Conservation (phyloP, 2,113 vertebrate species). For the Macrotis lagotis region DNA sequence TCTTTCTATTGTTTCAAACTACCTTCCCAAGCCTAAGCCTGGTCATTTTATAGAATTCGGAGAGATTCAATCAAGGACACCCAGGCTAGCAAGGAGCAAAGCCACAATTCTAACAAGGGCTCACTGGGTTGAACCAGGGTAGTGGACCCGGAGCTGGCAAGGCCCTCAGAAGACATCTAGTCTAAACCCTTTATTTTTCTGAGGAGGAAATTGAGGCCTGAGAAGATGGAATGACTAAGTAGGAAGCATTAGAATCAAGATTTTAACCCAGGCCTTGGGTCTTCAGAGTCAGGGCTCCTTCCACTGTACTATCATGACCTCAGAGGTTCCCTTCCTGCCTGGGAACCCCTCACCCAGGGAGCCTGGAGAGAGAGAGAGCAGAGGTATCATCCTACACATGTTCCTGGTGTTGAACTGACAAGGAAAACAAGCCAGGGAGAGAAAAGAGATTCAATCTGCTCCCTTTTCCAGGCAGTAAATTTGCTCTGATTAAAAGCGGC, state of each 20-base stretch:
- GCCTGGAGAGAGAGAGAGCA: background rate
- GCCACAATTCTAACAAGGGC: background rate
- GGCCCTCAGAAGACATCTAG: background rate
- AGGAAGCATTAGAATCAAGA: background rate
- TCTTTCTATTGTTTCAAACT: background rate
- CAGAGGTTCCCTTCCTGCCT: background rate
- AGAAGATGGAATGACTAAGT: background rate
- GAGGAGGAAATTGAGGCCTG: background rate
- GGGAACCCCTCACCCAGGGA: background rate
- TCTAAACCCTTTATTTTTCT: background rate
- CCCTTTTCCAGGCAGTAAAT: constrained; percentile 46
- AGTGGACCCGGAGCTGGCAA: background rate
- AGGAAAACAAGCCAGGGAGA: background rate
- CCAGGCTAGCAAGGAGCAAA: background rate
- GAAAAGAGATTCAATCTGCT: constrained; percentile 24
- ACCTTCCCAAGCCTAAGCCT: background rate
- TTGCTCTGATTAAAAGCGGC: constrained; percentile 69
- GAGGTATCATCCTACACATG: fast-evolving
- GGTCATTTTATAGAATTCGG: background rate
- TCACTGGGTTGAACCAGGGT: too few relatives aligned
- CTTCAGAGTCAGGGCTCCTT: background rate
- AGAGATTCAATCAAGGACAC: background rate
- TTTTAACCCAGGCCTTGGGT: background rate
- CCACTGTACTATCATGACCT: background rate
- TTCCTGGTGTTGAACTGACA: background rate